Evolutionary conservation across 2,797 vertebrate genomes (phyloP).

Genomic region (Notamacropus eugenii): DNA sequence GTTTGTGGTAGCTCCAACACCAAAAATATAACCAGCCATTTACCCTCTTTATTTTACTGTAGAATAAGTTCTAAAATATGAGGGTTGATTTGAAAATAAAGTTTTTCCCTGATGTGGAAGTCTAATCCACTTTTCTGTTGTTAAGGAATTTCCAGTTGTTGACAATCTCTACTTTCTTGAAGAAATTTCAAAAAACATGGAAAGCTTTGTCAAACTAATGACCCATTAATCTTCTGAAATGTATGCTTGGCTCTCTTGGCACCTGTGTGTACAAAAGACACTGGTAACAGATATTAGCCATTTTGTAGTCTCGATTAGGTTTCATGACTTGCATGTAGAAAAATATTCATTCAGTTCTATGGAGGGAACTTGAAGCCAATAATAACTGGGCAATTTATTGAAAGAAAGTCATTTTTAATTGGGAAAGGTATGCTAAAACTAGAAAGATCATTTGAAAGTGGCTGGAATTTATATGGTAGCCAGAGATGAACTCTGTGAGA

Average conservation of each 20-base stretch:
- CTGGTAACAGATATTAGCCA: constrained; percentile 80
- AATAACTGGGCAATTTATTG: constrained; percentile 83
- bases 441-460: constrained; percentile 74
- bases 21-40: neutral
- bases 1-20: too few species aligned
- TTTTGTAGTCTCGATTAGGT: constrained; percentile 81
- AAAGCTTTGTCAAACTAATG: constrained; percentile 10
- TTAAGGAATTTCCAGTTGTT: constrained; percentile 39
- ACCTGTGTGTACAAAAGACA: constrained; percentile 78
- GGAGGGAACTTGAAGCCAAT: constrained; percentile 78
- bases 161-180: constrained; percentile 13
- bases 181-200: constrained; percentile 14
- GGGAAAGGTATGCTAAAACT: constrained; percentile 80
- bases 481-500: constrained; percentile 64
- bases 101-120: constrained; percentile 45
- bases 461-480: constrained; percentile 73
- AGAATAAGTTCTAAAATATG: constrained; percentile 42
- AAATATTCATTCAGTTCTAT: constrained; percentile 82
- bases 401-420: constrained; percentile 83
- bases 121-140: neutral
- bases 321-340: constrained; percentile 81
- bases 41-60: constrained; percentile 18
- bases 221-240: constrained; percentile 68
- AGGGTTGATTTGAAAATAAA: constrained; percentile 11
- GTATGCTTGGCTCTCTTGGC: constrained; percentile 72